These are phyloP conservation scores for Heterocephalus glaber DNA, from an alignment of 2,113 vertebrate species.

Conservation along the genomic window DNA sequence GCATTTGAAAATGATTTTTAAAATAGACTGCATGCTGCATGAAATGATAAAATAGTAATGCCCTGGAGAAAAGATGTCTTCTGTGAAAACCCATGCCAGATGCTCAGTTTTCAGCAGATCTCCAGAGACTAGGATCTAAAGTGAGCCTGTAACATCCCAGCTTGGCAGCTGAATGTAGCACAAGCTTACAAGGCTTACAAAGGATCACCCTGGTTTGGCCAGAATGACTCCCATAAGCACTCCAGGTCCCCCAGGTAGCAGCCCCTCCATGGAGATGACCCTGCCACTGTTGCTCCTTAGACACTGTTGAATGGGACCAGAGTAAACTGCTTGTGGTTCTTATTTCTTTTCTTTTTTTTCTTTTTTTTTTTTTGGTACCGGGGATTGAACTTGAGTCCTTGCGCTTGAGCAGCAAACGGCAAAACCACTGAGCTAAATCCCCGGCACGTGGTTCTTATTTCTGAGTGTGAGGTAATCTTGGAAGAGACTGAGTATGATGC, in stretches of 20 bases:
- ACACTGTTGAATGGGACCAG: background rate
- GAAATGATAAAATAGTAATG: slow-evolving; percentile 39
- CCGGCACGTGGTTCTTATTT: slow-evolving; percentile 42
- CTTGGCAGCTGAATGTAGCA: background rate
- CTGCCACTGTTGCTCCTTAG: background rate
- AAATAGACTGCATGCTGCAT: slow-evolving; percentile 46
- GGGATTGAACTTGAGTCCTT: no score
- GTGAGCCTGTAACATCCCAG: background rate
- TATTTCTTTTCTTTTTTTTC: no score
- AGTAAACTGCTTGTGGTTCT: background rate
- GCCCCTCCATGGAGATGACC: background rate
- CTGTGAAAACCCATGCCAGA: slow-evolving; percentile 29
- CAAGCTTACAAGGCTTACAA: background rate
- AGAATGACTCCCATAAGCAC: background rate
- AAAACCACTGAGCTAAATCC: no score
- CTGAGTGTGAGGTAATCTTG: background rate
- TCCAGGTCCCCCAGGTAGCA: background rate
- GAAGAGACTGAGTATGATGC: background rate
- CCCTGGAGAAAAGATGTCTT: slow-evolving; percentile 40
- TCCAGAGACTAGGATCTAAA: slow-evolving; percentile 32
- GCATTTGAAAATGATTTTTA: slow-evolving; percentile 56
- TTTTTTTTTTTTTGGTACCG: no score
- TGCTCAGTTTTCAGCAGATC: slow-evolving; percentile 19
- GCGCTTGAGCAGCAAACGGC: no score
- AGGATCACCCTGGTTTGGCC: background rate